Conservation (phyloP, 64 coral and sea anemone species). For the Actinia equina region DNA sequence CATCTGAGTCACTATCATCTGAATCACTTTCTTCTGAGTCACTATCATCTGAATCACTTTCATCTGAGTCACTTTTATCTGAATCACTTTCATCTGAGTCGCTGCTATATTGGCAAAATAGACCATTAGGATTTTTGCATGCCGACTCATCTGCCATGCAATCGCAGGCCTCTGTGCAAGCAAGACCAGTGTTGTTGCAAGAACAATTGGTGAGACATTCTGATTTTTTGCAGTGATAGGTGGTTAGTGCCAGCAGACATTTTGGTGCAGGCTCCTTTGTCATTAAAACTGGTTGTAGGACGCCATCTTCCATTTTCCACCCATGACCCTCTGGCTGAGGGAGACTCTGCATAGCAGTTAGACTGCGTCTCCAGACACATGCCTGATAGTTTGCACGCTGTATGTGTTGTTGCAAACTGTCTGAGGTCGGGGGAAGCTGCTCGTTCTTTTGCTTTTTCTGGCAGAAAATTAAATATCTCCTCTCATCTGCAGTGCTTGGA, state of each 20-base stretch:
- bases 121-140: constrained; percentile 4
- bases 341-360: constrained; percentile 7
- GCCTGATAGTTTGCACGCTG: constrained; percentile 35
- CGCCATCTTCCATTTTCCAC: background rate
- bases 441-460: constrained; percentile 24
- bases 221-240: background rate
- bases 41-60: background rate
- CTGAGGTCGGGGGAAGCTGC: constrained; percentile 21
- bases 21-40: background rate
- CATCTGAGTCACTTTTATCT: background rate
- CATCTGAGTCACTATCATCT: background rate
- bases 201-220: constrained; percentile 3
- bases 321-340: constrained; percentile 23
- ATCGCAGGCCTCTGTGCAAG: constrained; percentile 53
- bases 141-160: constrained; percentile 41
- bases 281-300: constrained; percentile 31
- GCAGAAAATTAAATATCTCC: constrained; percentile 24
- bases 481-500: constrained; percentile 1
- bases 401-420: constrained; percentile 24
- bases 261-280: constrained; percentile 38
- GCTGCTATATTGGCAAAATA: background rate
- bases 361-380: constrained; percentile 20
- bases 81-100: constrained; percentile 1
- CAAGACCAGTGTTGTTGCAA: constrained; percentile 33
- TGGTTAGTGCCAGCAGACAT: constrained; percentile 3